These are phyloP conservation scores for Nerophis ophidion DNA, from an alignment of 2,113 vertebrate species.

Conservation along the genomic window DNA sequence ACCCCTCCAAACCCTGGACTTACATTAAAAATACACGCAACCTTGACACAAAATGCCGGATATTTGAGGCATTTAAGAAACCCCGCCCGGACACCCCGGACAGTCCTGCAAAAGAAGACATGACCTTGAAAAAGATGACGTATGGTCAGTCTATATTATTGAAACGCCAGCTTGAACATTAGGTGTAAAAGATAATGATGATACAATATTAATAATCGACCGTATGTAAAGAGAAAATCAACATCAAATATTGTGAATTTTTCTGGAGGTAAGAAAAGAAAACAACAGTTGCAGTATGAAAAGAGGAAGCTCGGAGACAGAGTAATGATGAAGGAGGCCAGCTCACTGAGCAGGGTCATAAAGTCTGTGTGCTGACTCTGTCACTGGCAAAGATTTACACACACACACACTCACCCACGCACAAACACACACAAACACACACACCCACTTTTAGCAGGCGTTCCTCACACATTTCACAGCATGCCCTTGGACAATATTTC, in stretches of 20 bases:
- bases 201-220: not conserved
- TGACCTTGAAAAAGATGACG: no score
- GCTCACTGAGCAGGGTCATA: constrained; percentile 55
- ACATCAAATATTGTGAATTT: not conserved
- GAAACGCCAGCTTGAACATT: not conserved
- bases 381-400: constrained; percentile 60
- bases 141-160: no score
- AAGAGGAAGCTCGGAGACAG: constrained; percentile 14
- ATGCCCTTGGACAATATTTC: constrained; percentile 41
- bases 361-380: constrained; percentile 66
- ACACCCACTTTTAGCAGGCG: constrained; percentile 38
- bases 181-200: not conserved
- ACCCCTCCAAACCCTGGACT: no score
- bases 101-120: no score
- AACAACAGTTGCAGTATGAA: not conserved
- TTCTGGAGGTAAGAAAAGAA: no score
- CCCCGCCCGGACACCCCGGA: no score
- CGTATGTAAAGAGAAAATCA: not conserved
- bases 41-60: no score
- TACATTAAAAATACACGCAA: no score
- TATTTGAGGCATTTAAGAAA: no score
- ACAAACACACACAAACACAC: constrained; percentile 14
- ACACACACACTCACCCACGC: constrained; percentile 13
- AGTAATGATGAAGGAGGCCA: constrained; percentile 47
- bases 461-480: constrained; percentile 48